These are phyloP conservation scores for Euura lappo DNA, from an alignment of 1,140 invertebrate species.

Conservation along the genomic window DNA sequence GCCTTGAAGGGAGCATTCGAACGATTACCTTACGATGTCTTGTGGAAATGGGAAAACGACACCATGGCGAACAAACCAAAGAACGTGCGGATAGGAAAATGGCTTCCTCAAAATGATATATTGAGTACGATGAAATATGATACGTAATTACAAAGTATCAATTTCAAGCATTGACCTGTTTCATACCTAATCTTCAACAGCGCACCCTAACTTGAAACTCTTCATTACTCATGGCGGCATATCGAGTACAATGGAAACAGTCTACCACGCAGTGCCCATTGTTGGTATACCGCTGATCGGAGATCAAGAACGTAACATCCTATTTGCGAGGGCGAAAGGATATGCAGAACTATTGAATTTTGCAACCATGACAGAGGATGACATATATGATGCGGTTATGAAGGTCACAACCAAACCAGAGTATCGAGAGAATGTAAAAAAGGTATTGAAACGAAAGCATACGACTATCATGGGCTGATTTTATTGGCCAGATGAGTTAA, in stretches of 20 bases:
- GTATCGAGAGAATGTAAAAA: slow-evolving; percentile 18
- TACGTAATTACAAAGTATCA: not conserved
- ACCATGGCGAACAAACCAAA: slow-evolving; percentile 44
- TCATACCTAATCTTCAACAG: slow-evolving; percentile 14
- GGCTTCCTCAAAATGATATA: slow-evolving; percentile 66
- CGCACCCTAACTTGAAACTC: slow-evolving; percentile 43
- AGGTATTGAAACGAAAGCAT: not conserved
- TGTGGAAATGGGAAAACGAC: slow-evolving; percentile 57
- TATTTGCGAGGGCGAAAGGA: slow-evolving; percentile 41
- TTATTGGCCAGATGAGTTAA: no score
- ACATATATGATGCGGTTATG: slow-evolving; percentile 19
- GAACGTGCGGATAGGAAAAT: slow-evolving; percentile 59
- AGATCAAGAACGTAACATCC: slow-evolving; percentile 46
- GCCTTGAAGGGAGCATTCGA: slow-evolving; percentile 37
- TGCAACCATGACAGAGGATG: not conserved
- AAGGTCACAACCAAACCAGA: slow-evolving; percentile 16
- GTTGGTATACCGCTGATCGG: slow-evolving; percentile 53
- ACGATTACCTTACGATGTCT: slow-evolving; percentile 42
- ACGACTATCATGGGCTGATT: not conserved
- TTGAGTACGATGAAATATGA: slow-evolving; percentile 46
- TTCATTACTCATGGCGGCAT: slow-evolving; percentile 65
- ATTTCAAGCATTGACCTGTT: not conserved
- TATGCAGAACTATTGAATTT: slow-evolving; percentile 36
- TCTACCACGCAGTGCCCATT: slow-evolving; percentile 61
- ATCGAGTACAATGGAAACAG: slow-evolving; percentile 59